These are phyloP conservation scores for Sebastes hopkinsi DNA, from an alignment of 2,797 vertebrate species.

Conservation along the genomic window DNA sequence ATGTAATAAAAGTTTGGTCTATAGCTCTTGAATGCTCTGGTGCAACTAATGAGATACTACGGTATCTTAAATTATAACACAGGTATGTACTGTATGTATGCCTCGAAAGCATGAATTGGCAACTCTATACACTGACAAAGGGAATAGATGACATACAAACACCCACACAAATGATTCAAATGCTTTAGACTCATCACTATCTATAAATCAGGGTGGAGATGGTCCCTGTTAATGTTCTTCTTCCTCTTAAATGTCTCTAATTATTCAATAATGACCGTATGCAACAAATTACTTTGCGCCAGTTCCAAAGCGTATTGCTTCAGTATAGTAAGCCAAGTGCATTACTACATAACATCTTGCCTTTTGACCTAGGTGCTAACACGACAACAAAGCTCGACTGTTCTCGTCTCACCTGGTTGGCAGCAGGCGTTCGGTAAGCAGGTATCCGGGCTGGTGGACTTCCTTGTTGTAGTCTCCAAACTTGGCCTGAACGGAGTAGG, in stretches of 20 bases:
- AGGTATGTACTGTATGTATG: not conserved
- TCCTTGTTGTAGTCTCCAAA: constrained; percentile 93
- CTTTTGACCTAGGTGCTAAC: not conserved
- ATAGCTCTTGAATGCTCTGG: not conserved
- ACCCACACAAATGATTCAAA: not conserved
- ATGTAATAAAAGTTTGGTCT: not conserved
- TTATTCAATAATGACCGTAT: not conserved
- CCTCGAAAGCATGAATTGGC: not conserved
- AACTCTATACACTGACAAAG: not conserved
- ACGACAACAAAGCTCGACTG: not conserved
- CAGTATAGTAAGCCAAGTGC: not conserved
- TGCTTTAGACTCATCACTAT: not conserved
- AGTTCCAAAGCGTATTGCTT: not conserved
- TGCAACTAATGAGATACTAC: not conserved
- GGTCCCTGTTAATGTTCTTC: not conserved
- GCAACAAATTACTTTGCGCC: not conserved
- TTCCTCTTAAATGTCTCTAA: not conserved
- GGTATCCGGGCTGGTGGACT: constrained; percentile 89
- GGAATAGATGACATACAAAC: not conserved
- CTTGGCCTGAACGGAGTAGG: constrained; percentile 96
- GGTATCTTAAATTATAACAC: not conserved
- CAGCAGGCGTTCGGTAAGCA: constrained; percentile 90
- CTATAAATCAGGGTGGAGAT: not conserved
- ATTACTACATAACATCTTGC: not conserved
- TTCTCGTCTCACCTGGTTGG: constrained; percentile 87